Evolutionary conservation across 1,140 invertebrate genomes (phyloP), one percentile per base, ranked within the genome.

Genomic region (Drosophila suzukii): DNA sequence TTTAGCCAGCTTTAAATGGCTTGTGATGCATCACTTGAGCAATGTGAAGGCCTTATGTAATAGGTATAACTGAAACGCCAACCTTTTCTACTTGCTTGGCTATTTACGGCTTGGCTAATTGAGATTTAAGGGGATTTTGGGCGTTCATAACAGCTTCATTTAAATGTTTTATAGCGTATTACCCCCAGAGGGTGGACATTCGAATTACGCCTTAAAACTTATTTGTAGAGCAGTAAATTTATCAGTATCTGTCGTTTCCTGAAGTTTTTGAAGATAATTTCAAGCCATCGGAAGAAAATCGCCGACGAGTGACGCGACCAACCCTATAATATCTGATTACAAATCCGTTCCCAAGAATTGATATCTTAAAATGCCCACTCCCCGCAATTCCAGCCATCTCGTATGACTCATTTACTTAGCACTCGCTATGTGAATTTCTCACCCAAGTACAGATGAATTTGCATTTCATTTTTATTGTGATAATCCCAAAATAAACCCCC

Each of bases 1-100:
- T 68, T 44, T 39, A 50, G 20, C 32, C 41, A 27, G 24, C 36
- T 76, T 49, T 30, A 75, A 75, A 46, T 47, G 59, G 27, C 50
- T 49, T 34, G 67, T 81, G 67, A 73, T 73, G 58, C 77, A 66
- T 77, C 70, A 63, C 63, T 51, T 17, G 10, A 49, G 49, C 49
- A 51, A 34, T 51, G 55, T 68, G 43, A 78, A 61, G 59, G 59
- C 68, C 32, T 82, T 83, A 68, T 13, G 78, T 75, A 66, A 78
- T 54, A 38, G n/a, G 39, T 47, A 62, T 51, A 58, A 75, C 61
- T 51, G 39, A 43, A 20, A 11, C 17, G 32, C 51, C 32, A 60
- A 38, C 34, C 43, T 38, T 58, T 20, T 30, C 34, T 41, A 17
- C 38, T 32, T 24, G 20, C 11, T 59, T 44, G 30, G 20, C 27